Evolutionary conservation across 1,140 invertebrate species (phyloP), one percentile per base, ranked within the genome.

Genomic region (Rhagoletis pomonella): DNA sequence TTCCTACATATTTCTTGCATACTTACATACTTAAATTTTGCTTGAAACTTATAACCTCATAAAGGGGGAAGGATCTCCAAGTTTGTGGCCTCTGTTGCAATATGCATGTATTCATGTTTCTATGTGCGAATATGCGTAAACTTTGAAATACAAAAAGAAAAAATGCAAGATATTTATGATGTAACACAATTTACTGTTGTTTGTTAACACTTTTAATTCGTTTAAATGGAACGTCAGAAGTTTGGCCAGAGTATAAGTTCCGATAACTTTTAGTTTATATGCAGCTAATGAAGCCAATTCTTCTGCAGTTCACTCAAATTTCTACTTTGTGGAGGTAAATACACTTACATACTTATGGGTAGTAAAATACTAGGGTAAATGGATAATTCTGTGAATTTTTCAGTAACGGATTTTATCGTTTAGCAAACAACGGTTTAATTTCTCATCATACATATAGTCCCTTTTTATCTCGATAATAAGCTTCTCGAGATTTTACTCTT

Each of bases 111-210:
- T 7, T 5, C 9, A 47, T 55, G 2, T 81, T 47, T 19, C 12
- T 62, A 62, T 12, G 60, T 62, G n/a, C 17, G 12, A 14, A 3
- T 55, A 29, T 81, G 47, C n/a, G 17, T 19, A 17, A 1, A 10
- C n/a, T 10, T 81, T 58, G 14, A 81, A 81, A 81, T 77, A 19
- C 55, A 17, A 77, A 19, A 4, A 55, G n/a, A 50, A 77, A 29
- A 29, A 29, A 29, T 29, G 29, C 0, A 29, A 29, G 29, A 47
- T 81, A 81, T 81, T 81, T 81, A 81, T 81, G 73, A 81, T 55
- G 73, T 58, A 81, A 81, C 47, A 81, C 50, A 81, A 81, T 81
- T 81, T 81, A 81, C 73, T 81, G 73, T 81, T 81, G 73, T 81
- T 81, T 81, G 47, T 29, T 14, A 81, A 55, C 73, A 55, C 67